Evolutionary conservation across 2,113 vertebrate genomes (phyloP), one percentile per base, ranked within the genome.

Genomic region (Trogon melanurus): DNA sequence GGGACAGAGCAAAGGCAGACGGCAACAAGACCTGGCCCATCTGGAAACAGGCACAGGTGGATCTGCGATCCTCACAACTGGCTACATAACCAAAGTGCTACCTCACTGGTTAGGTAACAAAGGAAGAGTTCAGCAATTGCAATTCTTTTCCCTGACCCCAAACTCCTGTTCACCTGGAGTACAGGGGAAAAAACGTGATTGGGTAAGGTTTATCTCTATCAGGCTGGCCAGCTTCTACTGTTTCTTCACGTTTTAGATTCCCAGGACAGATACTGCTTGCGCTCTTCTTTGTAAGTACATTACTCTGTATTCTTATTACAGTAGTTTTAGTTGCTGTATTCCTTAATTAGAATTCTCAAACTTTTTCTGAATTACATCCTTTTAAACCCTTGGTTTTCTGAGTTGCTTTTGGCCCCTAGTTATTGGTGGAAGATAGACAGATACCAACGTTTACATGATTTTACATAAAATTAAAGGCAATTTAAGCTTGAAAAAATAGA

Each of bases 391-490:
- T 54, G 6, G 2, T 38, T 91, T 79, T 3, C 3, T 54, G 30
- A 66, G 30, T 27, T 89, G 30, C 6, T 66, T 89, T 95, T 45
- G 26, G 10, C 21, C 19, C 6, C 7, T 2, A 2, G 14, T 27
- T 92, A 70, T 53, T 57, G 41, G 61, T 87, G 51, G n/a, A 84
- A 70, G 73, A 78, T 14, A 70, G 15, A 34, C 16, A 4, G 1
- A 62, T 54, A 60, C 16, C 36, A 79, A n/a, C n/a, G 48, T 23
- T 47, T 83, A 34, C 45, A 21, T 67, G 48, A 57, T 95, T 96
- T 96, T 93, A 89, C 60, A 45, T 71, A 91, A 92, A 91, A 97
- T 72, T 66, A 87, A 86, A 85, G 72, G 45, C 79, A 95, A 53
- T 27, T 15, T 12, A 81, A 88, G 25, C 64, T 34, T 66, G 44